These are phyloP conservation scores for Diarsia mendica DNA, from an alignment of 2,888 invertebrate genomes.

Conservation along the genomic window DNA sequence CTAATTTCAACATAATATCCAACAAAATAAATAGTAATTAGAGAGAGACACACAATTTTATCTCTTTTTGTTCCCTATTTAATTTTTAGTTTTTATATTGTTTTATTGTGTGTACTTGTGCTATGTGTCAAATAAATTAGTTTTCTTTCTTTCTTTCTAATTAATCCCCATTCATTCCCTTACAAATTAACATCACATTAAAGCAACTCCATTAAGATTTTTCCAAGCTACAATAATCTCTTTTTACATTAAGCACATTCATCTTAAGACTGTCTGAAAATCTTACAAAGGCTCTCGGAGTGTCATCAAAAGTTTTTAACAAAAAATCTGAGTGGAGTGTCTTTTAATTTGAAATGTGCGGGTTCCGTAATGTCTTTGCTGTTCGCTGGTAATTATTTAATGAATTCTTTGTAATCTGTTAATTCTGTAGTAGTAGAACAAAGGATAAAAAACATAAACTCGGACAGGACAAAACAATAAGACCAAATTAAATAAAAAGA, in stretches of 20 bases:
- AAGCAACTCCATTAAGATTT: slow-evolving; percentile 28
- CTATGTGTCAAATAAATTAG: too few relatives aligned
- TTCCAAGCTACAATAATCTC: slow-evolving; percentile 24
- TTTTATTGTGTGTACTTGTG: too few relatives aligned
- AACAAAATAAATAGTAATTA: slow-evolving; percentile 30
- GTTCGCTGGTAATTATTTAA: not conserved
- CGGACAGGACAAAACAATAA: too few relatives aligned
- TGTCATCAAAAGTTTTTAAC: slow-evolving; percentile 50
- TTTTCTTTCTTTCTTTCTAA: too few relatives aligned
- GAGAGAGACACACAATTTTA: too few relatives aligned
- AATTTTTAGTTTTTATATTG: too few relatives aligned
- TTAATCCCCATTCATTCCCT: slow-evolving; percentile 34
- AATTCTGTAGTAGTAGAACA: too few relatives aligned
- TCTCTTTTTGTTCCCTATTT: too few relatives aligned
- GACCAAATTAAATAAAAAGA: too few relatives aligned
- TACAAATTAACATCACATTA: slow-evolving; percentile 32
- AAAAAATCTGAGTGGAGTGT: slow-evolving; percentile 25
- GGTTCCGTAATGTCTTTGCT: slow-evolving; percentile 30
- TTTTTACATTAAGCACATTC: slow-evolving; percentile 51
- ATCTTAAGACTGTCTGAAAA: slow-evolving; percentile 46
- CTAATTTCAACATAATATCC: not conserved
- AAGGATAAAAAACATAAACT: too few relatives aligned
- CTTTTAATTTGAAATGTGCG: not conserved
- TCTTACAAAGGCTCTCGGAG: slow-evolving; percentile 33
- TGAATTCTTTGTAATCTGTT: not conserved